A percentile compares a stretch with the other conserved stretches of the same genome.
These are phyloP conservation scores for Iphiclides podalirius DNA, from an alignment of 2,888 invertebrate species.

Conservation along the genomic window DNA sequence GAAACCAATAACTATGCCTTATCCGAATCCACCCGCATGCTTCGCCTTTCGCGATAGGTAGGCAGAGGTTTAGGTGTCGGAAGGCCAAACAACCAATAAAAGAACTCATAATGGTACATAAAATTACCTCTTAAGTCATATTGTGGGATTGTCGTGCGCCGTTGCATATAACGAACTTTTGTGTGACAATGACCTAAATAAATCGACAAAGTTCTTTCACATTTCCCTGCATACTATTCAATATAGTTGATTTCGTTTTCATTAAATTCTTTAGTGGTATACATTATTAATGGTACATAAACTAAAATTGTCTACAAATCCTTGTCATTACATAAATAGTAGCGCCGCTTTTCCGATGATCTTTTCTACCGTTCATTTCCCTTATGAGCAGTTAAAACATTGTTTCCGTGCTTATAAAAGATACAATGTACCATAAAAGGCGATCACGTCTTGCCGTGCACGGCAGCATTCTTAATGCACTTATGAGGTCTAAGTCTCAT, in stretches of 20 bases:
- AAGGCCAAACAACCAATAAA: conserved; percentile 21
- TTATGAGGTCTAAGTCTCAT: conserved; percentile 8
- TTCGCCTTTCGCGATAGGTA: conserved; percentile 9
- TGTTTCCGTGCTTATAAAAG: conserved; percentile 20
- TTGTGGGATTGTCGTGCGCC: conserved; percentile 21
- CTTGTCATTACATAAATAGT: too few species aligned
- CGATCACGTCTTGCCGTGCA: conserved; percentile 14
- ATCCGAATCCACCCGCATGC: conserved; percentile 22
- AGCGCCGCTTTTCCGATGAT: not conserved
- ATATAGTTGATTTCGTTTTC: too few species aligned
- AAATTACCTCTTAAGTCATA: conserved; percentile 20
- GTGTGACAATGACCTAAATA: conserved; percentile 19
- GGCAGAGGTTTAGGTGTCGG: conserved; percentile 21
- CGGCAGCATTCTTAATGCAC: conserved; percentile 18
- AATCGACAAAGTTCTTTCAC: not conserved
- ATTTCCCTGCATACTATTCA: too few species aligned
- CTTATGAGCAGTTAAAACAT: conserved; percentile 11
- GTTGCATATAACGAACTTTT: conserved; percentile 10
- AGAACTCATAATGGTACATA: conserved; percentile 5
- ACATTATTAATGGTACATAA: not conserved
- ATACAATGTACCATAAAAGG: conserved; percentile 20
- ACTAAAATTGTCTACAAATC: not conserved
- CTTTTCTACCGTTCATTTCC: conserved; percentile 13
- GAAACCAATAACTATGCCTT: conserved; percentile 10
- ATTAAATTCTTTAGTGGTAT: not conserved